phyloP scores from a whole-genome alignment of 2,113 vertebrate genomes.

The Labrus mixtus region DNA sequence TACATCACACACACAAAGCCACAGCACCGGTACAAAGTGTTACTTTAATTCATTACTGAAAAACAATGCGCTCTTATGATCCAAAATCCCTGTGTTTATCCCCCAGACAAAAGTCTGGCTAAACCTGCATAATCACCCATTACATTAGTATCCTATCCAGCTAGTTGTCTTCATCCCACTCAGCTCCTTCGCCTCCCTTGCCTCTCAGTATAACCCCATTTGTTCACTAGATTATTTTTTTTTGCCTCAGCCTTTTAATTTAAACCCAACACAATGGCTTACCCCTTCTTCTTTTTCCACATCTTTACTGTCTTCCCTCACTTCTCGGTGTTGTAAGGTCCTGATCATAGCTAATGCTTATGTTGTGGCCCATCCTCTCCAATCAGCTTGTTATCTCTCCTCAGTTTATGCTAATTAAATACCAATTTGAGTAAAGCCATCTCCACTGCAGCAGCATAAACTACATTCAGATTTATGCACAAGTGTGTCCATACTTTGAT shows the following conservation, averaged over 20 bases:
- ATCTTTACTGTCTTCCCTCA: constrained; percentile 48
- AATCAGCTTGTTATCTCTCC: constrained; percentile 56
- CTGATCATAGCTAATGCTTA: constrained; percentile 49
- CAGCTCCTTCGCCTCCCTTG: neutral
- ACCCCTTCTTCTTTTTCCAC: constrained; percentile 30
- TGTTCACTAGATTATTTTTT: neutral
- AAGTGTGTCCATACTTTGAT: neutral
- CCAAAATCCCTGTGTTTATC: constrained; percentile 55
- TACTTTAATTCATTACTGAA: constrained; percentile 61
- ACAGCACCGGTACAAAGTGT: constrained; percentile 44
- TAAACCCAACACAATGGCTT: constrained; percentile 31
- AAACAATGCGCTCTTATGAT: constrained; percentile 60
- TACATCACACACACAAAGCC: constrained; percentile 27
- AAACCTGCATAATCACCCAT: constrained; percentile 58
- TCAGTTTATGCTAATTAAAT: constrained; percentile 71
- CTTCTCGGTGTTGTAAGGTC: constrained; percentile 48
- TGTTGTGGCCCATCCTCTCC: constrained; percentile 50
- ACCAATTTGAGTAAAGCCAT: constrained; percentile 42
- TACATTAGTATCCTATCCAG: constrained; percentile 46
- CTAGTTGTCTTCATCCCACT: constrained; percentile 35
- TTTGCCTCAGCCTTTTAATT: constrained; percentile 10
- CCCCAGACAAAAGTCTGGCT: constrained; percentile 47
- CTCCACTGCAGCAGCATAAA: constrained; percentile 8
- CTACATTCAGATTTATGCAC: constrained; percentile 22
- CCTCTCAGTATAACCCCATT: neutral